Conservation (phyloP, 37 sponge, comb jelly and placozoan species). For the Spongia lamella region DNA sequence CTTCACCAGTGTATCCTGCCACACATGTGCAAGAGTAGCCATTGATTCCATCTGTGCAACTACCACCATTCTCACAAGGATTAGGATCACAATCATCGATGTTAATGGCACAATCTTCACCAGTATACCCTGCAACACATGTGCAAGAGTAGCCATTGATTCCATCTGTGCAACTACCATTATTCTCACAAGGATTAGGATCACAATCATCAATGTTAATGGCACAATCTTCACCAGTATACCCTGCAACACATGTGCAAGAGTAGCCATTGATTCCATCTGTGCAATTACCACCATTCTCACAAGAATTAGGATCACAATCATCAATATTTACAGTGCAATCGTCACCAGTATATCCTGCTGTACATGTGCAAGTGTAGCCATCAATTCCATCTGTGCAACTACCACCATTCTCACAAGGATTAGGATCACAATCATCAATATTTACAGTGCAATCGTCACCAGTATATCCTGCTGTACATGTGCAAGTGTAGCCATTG, state of each 20-base stretch:
- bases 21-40: constrained; percentile 14
- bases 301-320: constrained; percentile 28
- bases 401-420: constrained; percentile 29
- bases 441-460: constrained; percentile 3
- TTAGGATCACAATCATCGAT: constrained; percentile 24
- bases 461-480: constrained; percentile 8
- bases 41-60: constrained; percentile 30
- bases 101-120: constrained; percentile 24
- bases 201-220: constrained; percentile 54
- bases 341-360: constrained; percentile 36
- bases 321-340: constrained; percentile 40
- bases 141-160: constrained; percentile 5
- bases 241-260: constrained; percentile 34
- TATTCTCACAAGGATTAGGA: constrained; percentile 40
- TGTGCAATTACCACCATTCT: constrained; percentile 35
- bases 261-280: neutral
- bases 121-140: constrained; percentile 29
- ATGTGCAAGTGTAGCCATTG: constrained; percentile 17
- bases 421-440: constrained; percentile 43
- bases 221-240: constrained; percentile 50
- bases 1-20: constrained; percentile 29
- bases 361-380: constrained; percentile 49
- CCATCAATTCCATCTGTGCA: constrained; percentile 37
- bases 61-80: constrained; percentile 52
- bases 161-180: constrained; percentile 57